These are phyloP conservation scores for Poeciliopsis gracilis DNA, from an alignment of 2,797 vertebrate genomes.

Conservation along the genomic window DNA sequence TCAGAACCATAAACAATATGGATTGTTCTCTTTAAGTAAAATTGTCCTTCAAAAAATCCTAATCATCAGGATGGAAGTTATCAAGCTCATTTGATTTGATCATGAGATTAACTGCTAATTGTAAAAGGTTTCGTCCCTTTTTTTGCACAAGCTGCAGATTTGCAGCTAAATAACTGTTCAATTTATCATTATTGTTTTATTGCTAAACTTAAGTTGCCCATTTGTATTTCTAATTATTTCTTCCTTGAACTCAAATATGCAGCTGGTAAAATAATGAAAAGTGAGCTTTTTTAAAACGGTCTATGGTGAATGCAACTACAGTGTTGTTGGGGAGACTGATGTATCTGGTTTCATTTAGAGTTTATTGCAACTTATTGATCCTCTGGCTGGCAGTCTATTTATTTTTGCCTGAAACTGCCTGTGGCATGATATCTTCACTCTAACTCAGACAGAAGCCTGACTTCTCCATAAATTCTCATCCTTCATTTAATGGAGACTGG, in stretches of 20 bases:
- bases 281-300: conserved; percentile 24
- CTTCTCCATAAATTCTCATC: neutral
- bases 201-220: neutral
- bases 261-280: neutral
- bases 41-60: no score
- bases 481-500: neutral
- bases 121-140: no score
- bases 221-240: neutral
- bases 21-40: no score
- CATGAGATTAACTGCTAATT: no score
- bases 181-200: neutral
- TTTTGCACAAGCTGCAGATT: neutral
- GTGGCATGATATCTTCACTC: neutral
- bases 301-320: neutral
- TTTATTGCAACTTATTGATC: conserved; percentile 27
- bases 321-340: neutral
- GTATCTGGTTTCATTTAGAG: conserved; percentile 21
- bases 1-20: no score
- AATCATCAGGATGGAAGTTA: no score
- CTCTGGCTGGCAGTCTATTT: conserved; percentile 31
- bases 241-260: neutral
- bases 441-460: conserved; percentile 4
- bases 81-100: no score
- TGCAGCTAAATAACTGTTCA: neutral
- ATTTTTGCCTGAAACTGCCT: conserved; percentile 22